phyloP scores from a whole-genome alignment of 2,113 vertebrate genomes.

The Zeus faber region DNA sequence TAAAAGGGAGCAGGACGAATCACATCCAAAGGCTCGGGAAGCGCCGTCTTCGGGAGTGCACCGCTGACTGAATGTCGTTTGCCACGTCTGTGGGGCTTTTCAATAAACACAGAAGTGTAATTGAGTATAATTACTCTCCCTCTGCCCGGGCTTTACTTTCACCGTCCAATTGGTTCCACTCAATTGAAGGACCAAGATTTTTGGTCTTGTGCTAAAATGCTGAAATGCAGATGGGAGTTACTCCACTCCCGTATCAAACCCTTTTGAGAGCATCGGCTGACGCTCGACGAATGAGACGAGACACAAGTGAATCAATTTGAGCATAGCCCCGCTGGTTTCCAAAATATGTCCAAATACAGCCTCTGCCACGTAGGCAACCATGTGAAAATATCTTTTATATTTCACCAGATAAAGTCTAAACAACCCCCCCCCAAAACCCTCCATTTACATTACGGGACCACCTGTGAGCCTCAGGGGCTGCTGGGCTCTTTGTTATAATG shows the following conservation, averaged over 20 bases:
- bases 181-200: neutral
- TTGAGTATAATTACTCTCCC: neutral
- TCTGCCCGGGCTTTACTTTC: neutral
- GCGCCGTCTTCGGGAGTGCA: neutral
- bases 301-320: neutral
- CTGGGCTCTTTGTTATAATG: conserved; percentile 42
- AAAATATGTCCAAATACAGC: neutral
- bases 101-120: neutral
- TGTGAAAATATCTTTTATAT: neutral
- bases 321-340: too few relatives aligned
- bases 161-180: neutral
- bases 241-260: neutral
- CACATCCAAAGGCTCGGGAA: neutral
- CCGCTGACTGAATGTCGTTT: neutral
- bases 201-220: neutral
- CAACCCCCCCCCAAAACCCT: neutral
- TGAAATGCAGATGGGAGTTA: too few relatives aligned
- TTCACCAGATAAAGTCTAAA: conserved; percentile 17
- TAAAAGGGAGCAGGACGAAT: conserved; percentile 10
- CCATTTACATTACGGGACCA: conserved; percentile 17
- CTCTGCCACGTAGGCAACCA: neutral
- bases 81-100: neutral
- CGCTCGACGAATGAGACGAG: neutral
- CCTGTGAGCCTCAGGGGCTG: conserved; percentile 32
- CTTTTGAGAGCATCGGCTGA: neutral